Evolutionary conservation across 2,113 vertebrate genomes (phyloP), one percentile per base, ranked within the genome.

Genomic region (Salvelinus sp.): DNA sequence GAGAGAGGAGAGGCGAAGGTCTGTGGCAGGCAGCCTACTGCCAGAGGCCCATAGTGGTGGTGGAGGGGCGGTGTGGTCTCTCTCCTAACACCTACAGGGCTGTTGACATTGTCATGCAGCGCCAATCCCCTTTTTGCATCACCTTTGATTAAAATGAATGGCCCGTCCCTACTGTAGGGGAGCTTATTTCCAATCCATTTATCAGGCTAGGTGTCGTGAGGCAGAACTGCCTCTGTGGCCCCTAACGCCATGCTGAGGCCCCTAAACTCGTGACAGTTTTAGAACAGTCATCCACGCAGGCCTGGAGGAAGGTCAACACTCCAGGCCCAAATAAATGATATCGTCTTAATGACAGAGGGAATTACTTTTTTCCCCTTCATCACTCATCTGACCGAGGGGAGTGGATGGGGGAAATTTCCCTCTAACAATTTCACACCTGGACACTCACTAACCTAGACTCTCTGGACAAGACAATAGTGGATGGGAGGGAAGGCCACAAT

Each of bases 111-210:
- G 95, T 91, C 95, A 94, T 92, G 94, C 93, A 91, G 93, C 91
- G 82, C 93, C 92, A 93, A 93, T 95, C 92, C 86, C 93, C 93
- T 96, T 94, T 95, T 93, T 92, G 91, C 93, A 96, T 94, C 96
- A 96, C 94, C 95, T 96, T 96, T 97, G 96, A 98, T 97, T 96
- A 97, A 96, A 98, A 98, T 98, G 97, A 98, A 98, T 97, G 96
- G 94, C 83, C 95, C 95, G 93, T 98, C 93, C 92, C 94, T 86
- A 93, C 92, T 94, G 93, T 93, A 94, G 94, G 95, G 94, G 92
- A 93, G 94, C 94, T 96, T 94, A 95, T 96, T 96, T 96, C 95
- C 95, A 95, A 96, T 93, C 93, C 95, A 98, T 98, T 96, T 95
- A 96, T 97, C 95, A 96, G 95, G 88, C 89, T 87, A 92, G 94